A percentile compares a stretch with the other conserved stretches of the same genome.
Evolutionary conservation across 2,888 invertebrate genomes (phyloP).

Genomic region (Gnatocerus cornutus): DNA sequence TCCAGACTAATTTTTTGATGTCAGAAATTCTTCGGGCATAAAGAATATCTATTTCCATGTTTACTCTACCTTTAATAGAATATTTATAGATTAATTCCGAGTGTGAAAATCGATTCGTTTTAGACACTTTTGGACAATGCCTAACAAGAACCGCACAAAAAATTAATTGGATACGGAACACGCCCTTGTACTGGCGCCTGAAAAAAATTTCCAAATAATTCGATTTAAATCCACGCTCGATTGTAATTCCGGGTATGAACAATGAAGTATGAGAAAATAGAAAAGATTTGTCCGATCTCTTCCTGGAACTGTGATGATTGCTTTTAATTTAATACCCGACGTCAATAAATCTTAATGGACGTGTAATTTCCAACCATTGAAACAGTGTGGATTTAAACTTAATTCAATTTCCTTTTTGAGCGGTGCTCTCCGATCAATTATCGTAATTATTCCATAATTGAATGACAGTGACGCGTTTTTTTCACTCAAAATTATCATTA

Average conservation of each 20-base stretch:
- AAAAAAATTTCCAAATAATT: neutral
- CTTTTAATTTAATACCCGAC: conserved; percentile 46
- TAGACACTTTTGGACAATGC: conserved; percentile 17
- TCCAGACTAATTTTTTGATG: too few species aligned
- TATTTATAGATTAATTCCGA: conserved; percentile 20
- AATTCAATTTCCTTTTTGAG: conserved; percentile 44
- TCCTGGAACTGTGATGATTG: conserved; percentile 35
- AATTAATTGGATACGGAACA: conserved; percentile 26
- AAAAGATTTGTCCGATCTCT: conserved; percentile 22
- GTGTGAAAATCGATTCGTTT: conserved; percentile 21
- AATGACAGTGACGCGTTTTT: conserved; percentile 24
- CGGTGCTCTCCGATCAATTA: conserved; percentile 49
- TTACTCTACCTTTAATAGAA: conserved; percentile 21
- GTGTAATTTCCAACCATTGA: conserved; percentile 47
- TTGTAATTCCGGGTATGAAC: conserved; percentile 10
- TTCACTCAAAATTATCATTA: neutral
- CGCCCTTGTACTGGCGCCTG: conserved; percentile 23
- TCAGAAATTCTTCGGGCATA: neutral
- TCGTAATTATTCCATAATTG: conserved; percentile 53
- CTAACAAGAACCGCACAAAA: conserved; percentile 16
- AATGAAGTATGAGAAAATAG: conserved; percentile 2
- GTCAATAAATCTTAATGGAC: conserved; percentile 53
- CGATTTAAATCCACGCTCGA: neutral
- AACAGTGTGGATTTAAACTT: conserved; percentile 38
- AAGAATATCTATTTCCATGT: conserved; percentile 5